Evolutionary conservation across 2,888 invertebrate genomes (phyloP), one percentile per base, ranked within the genome.

Genomic region (Ypsolopha scabrella): DNA sequence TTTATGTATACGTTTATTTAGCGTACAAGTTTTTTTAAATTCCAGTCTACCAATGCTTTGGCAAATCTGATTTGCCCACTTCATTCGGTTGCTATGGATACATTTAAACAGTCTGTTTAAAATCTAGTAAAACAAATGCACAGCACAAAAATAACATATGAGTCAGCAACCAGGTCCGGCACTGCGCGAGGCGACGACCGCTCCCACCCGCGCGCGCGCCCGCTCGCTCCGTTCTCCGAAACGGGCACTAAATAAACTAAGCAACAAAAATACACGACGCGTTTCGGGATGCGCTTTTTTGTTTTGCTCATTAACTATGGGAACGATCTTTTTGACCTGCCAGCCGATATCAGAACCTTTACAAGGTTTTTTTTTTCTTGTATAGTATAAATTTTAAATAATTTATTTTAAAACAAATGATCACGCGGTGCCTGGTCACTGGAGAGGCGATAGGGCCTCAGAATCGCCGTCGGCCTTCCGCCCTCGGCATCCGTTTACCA

Each of bases 181-280:
- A 70, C 85, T 73, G 81, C 54, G 56, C 69, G 72, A 76, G 85
- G 77, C 83, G 85, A 81, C 83, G 85, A 85, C 85, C 86, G 82
- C 71, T 75, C 77, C 78, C 79, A 73, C 80, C 78, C 75, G 76
- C 51, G 48, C 51, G 48, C 77, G 60, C 70, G 67, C 69, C 66
- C 71, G 62, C 67, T 68, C 62, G 63, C 65, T 64, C 72, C 72
- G 70, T 80, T 82, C 85, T 80, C 79, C 75, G 79, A 85, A 85
- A 72, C 75, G 73, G 75, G 50, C 50, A 75, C 76, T 76, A 76
- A 68, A 71, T 76, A 83, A 81, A 75, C 76, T 76, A 76, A 68
- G 72, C 76, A 83, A 81, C 81, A 73, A 81, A 83, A 86, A 85
- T 81, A 85, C 13, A 77, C 76, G 68, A 63, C 63, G 65, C 74